Evolutionary conservation across 53 echinoderm and acorn worm species (phyloP).

Genomic region (Glandiceps talaboti): DNA sequence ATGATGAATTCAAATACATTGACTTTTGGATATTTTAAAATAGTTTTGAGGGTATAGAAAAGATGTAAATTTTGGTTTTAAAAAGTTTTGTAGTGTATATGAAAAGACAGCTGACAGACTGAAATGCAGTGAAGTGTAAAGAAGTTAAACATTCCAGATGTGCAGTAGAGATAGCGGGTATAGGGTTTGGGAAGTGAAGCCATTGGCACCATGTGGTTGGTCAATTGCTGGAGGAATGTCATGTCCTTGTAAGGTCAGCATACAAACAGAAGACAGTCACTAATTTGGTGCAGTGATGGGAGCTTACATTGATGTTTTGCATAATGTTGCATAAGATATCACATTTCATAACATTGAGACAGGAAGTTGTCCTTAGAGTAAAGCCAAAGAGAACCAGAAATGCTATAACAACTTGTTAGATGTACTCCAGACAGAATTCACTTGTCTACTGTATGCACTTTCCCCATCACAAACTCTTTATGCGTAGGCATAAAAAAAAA

Average conservation of each 20-base stretch:
- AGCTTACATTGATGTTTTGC: too few relatives aligned
- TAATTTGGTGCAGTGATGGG: background rate
- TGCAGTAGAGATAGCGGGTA: background rate
- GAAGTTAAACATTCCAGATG: background rate
- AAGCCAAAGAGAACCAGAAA: background rate
- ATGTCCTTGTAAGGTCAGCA: background rate
- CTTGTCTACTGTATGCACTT: too few relatives aligned
- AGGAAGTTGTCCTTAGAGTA: background rate
- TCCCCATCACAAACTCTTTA: too few relatives aligned
- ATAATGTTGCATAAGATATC: background rate
- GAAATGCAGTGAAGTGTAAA: background rate
- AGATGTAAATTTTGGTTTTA: too few relatives aligned
- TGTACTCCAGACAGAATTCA: background rate
- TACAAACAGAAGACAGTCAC: background rate
- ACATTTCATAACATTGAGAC: background rate
- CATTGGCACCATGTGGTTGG: background rate
- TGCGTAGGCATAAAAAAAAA: too few relatives aligned
- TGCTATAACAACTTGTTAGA: background rate
- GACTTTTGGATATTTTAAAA: too few relatives aligned
- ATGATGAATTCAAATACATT: too few relatives aligned
- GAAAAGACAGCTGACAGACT: too few relatives aligned
- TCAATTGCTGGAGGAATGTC: background rate
- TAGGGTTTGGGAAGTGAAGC: background rate
- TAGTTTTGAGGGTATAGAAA: too few relatives aligned
- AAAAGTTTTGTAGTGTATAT: too few relatives aligned